Evolutionary conservation across 1,140 invertebrate genomes (phyloP), one percentile per base, ranked within the genome.

Genomic region (Ceratina calcarata): DNA sequence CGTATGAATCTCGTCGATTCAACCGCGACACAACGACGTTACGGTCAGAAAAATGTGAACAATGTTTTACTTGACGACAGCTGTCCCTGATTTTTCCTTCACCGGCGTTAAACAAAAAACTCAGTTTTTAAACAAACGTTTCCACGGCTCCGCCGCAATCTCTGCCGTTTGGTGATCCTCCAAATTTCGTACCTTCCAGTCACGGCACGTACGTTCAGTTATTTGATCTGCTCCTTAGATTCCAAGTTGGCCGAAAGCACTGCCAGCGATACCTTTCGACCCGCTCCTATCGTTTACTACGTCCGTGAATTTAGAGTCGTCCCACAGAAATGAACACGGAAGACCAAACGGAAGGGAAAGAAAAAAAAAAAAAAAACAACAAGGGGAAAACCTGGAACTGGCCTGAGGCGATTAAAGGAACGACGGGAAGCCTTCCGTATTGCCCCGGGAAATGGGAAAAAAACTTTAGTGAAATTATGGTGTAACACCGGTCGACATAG

Each of bases 181-280:
- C 72, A 80, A 85, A 86, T 78, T 86, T 86, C 58, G 76, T 80
- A 55, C 68, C 83, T 83, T 77, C 80, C 49, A 86, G 84, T 86
- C 85, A n/a, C 51, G 32, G 85, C 85, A 86, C 85, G 85, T 86
- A 86, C 67, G 60, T 55, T 70, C 71, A 83, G 77, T 79, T 82
- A 77, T 85, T 86, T 82, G 84, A 86, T 80, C 84, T 78, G 55
- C 62, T 53, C 76, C 75, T 60, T 75, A 85, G 80, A 75, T 83
- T 86, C 78, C 27, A 85, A 85, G 67, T 85, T 78, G 60, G 68
- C 55, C 58, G 72, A 83, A 82, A 80, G 81, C 72, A 82, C 27
- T 53, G 27, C 64, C 60, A 71, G 79, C 74, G 75, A 82, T 83
- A 85, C 81, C 81, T 82, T 80, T 70, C 51, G 32, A 58, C 49